A percentile compares a stretch with the other conserved stretches of the same genome.
Evolutionary conservation across 1,140 invertebrate species (phyloP).

Genomic region (Capitella teleta): DNA sequence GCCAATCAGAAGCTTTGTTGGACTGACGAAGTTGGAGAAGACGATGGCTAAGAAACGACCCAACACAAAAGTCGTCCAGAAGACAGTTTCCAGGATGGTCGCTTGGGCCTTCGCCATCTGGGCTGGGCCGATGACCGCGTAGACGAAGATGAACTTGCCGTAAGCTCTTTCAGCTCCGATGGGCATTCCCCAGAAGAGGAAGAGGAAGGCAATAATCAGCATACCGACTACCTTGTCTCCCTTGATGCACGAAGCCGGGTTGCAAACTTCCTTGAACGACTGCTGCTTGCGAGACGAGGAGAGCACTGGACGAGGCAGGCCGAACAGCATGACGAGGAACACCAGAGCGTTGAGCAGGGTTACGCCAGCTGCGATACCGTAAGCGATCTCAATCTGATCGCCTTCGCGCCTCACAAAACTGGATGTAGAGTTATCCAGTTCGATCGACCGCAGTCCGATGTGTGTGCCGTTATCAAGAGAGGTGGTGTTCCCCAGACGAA

Average conservation of each 20-base stretch:
- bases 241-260: constrained; percentile 18
- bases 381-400: too few species aligned
- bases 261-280: constrained; percentile 6
- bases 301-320: not conserved
- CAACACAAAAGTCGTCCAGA: constrained; percentile 21
- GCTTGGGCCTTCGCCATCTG: constrained; percentile 16
- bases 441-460: too few species aligned
- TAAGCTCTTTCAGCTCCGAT: constrained; percentile 19
- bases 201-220: constrained; percentile 16
- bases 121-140: constrained; percentile 16
- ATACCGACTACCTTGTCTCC: constrained; percentile 16
- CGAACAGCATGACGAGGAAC: not conserved
- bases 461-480: too few species aligned
- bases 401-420: too few species aligned
- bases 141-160: constrained; percentile 22
- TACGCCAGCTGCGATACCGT: not conserved
- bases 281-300: not conserved
- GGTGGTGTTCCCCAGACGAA: too few species aligned
- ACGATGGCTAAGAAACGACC: constrained; percentile 19
- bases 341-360: not conserved
- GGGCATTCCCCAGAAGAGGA: constrained; percentile 18
- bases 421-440: too few species aligned
- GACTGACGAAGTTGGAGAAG: constrained; percentile 16
- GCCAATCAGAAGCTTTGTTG: constrained; percentile 17
- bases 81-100: constrained; percentile 18